phyloP scores from a whole-genome alignment of 2,113 vertebrate species.

The Ardeotis arabs region DNA sequence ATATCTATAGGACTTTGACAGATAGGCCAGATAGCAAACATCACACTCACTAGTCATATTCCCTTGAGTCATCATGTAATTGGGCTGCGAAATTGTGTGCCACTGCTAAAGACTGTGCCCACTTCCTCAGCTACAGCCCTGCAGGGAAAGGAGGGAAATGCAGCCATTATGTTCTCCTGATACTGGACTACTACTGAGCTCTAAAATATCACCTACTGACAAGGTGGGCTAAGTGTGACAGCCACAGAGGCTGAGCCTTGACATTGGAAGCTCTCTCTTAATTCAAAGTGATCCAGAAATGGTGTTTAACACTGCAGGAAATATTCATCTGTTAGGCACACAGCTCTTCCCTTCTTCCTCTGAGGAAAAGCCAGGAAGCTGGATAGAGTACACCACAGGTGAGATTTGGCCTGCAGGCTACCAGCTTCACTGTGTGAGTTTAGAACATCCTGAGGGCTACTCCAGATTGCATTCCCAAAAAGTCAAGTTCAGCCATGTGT shows the following conservation, averaged over 20 bases:
- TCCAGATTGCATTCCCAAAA: neutral
- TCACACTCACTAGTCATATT: neutral
- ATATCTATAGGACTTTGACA: slow-evolving; percentile 24
- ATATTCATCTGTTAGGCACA: neutral
- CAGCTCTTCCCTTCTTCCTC: neutral
- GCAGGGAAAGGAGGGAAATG: neutral
- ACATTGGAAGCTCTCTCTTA: neutral
- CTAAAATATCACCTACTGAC: neutral
- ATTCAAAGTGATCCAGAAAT: neutral
- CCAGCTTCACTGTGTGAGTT: neutral
- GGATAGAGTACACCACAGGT: neutral
- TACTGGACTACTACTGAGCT: neutral
- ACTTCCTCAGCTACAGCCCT: neutral
- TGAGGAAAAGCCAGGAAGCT: neutral
- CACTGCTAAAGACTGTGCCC: neutral
- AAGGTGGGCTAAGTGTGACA: neutral
- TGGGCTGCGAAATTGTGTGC: slow-evolving; percentile 24
- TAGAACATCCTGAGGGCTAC: neutral
- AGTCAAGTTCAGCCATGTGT: neutral
- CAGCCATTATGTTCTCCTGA: accelerated
- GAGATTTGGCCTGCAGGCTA: neutral
- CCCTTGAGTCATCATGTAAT: neutral
- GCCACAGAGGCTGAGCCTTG: neutral
- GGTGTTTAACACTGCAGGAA: neutral
- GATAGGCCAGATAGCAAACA: slow-evolving; percentile 31